A percentile compares a stretch with the other conserved stretches of the same genome.
phyloP scores from a whole-genome alignment of 2,888 invertebrate species.

The Temnothorax unifasciatus region DNA sequence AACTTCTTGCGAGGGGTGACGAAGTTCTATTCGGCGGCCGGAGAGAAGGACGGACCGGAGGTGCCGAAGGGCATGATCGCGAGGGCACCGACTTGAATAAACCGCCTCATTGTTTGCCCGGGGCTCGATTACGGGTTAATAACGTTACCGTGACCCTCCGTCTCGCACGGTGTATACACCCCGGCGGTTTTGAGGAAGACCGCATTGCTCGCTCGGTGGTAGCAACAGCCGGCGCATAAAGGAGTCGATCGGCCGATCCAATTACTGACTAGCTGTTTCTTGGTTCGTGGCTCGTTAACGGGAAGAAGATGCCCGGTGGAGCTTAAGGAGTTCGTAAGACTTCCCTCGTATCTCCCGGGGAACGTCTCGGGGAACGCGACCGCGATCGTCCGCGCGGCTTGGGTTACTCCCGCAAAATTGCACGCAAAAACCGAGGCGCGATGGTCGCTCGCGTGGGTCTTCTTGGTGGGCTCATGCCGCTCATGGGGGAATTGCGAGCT shows the following conservation, averaged over 20 bases:
- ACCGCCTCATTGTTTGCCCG: slow-evolving; percentile 75
- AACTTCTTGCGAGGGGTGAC: slow-evolving; percentile 69
- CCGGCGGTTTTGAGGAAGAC: slow-evolving; percentile 75
- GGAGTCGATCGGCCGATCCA: slow-evolving; percentile 74
- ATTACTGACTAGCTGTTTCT: slow-evolving; percentile 75
- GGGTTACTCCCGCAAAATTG: slow-evolving; percentile 61
- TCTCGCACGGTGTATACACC: slow-evolving; percentile 46
- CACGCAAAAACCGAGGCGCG: slow-evolving; percentile 65
- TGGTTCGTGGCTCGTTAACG: slow-evolving; percentile 75
- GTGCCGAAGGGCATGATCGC: slow-evolving; percentile 64
- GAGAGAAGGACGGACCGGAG: slow-evolving; percentile 54
- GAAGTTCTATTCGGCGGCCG: slow-evolving; percentile 69
- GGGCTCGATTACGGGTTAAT: slow-evolving; percentile 79
- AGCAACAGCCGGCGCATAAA: slow-evolving; percentile 68
- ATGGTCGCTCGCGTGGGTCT: slow-evolving; percentile 67
- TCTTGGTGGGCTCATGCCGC: slow-evolving; percentile 49
- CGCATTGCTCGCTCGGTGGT: slow-evolving; percentile 61
- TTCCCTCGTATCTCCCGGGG: slow-evolving; percentile 66
- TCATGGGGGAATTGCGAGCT: slow-evolving; percentile 54
- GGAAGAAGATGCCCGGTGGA: slow-evolving; percentile 49
- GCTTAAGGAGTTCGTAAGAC: slow-evolving; percentile 74
- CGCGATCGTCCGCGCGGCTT: slow-evolving; percentile 42
- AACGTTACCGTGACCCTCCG: slow-evolving; percentile 74
- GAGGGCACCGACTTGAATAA: slow-evolving; percentile 58
- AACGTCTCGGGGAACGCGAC: slow-evolving; percentile 21